These are phyloP conservation scores for Pseudolaguvia tuberculata DNA, from an alignment of 2,113 vertebrate species.

Conservation along the genomic window DNA sequence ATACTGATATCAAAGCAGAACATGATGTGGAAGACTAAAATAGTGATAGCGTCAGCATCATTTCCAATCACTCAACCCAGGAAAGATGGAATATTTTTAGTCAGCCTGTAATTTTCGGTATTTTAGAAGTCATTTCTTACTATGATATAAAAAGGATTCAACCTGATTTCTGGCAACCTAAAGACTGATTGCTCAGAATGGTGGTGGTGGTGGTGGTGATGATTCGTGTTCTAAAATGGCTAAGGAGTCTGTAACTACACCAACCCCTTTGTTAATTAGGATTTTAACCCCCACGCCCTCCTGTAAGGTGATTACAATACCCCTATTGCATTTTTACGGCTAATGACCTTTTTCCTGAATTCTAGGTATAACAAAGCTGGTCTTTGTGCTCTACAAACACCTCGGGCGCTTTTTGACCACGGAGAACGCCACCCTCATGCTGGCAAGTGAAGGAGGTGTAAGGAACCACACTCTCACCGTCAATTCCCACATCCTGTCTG, in stretches of 20 bases:
- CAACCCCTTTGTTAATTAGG: neutral
- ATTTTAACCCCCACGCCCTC: neutral
- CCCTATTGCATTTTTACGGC: neutral
- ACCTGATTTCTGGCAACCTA: too few relatives aligned
- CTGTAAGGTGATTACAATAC: neutral
- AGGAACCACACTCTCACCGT: conserved; percentile 90
- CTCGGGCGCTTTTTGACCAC: conserved; percentile 94
- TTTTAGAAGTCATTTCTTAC: neutral
- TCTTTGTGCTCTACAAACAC: conserved; percentile 96
- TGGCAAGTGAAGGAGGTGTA: conserved; percentile 73
- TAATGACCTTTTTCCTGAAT: conserved; percentile 38
- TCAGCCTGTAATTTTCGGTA: neutral
- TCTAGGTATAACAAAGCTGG: conserved; percentile 90
- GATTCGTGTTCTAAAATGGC: neutral
- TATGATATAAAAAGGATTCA: neutral
- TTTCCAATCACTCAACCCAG: conserved; percentile 11
- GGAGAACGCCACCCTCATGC: conserved; percentile 89
- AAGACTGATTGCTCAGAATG: too few relatives aligned
- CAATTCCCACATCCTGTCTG: conserved; percentile 95
- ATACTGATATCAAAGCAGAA: conserved; percentile 7
- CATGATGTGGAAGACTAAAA: conserved; percentile 7
- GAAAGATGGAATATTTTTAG: conserved; percentile 7
- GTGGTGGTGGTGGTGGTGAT: neutral
- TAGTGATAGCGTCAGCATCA: neutral
- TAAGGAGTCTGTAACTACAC: neutral